Conservation (phyloP, 2,888 invertebrate genomes). For the Leuctra nigra region DNA sequence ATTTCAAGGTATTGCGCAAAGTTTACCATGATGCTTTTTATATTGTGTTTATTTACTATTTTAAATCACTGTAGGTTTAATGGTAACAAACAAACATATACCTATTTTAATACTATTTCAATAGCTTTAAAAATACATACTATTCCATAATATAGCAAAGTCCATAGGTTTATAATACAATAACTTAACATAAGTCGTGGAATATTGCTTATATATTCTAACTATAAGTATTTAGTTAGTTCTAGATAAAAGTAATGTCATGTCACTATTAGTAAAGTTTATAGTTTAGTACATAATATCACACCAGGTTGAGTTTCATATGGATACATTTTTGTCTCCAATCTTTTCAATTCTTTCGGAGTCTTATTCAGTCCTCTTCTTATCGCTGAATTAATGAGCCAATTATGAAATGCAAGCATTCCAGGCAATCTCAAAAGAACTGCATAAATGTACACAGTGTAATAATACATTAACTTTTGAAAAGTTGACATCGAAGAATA, state of each 20-base stretch:
- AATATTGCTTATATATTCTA: no score
- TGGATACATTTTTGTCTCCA: background rate
- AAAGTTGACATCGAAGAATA: constrained; percentile 30
- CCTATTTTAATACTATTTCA: no score
- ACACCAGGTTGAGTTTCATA: background rate
- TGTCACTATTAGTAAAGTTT: background rate
- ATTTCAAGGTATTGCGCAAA: no score
- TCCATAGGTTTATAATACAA: background rate
- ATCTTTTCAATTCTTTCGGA: background rate
- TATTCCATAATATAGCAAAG: background rate
- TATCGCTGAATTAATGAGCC: constrained; percentile 17
- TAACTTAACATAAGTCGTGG: no score
- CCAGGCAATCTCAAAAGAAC: constrained; percentile 22
- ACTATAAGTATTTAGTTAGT: no score
- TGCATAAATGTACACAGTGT: constrained; percentile 16
- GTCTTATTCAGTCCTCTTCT: background rate
- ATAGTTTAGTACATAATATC: background rate
- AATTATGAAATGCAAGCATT: constrained; percentile 19
- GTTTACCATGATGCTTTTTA: no score
- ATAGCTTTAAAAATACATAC: background rate
- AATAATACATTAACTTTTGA: constrained; percentile 29
- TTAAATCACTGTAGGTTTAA: no score
- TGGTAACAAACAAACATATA: no score
- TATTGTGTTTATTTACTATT: no score
- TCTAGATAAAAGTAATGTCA: background rate